Percentiles rank a stretch among this genome's conserved stretches.
phyloP scores from a whole-genome alignment of 2,113 vertebrate genomes.

The Glareola pratincola region DNA sequence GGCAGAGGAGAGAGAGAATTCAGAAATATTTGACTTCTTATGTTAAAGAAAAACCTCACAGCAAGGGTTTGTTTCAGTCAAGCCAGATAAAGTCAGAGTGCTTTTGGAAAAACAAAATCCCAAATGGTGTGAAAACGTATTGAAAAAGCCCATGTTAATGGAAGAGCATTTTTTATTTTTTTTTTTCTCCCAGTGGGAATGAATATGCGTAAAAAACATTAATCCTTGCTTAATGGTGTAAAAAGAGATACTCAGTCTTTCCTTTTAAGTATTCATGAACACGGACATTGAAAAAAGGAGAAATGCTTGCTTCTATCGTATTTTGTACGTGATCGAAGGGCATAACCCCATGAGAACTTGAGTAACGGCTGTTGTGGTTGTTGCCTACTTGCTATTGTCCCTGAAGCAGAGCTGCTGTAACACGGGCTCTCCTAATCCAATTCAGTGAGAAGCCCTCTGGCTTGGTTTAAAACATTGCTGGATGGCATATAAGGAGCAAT shows the following conservation, averaged over 20 bases:
- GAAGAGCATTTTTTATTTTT: not conserved
- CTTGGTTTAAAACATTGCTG: not conserved
- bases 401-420: not conserved
- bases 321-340: not conserved
- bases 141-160: not conserved
- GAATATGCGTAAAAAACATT: not conserved
- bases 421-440: not conserved
- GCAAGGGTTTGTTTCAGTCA: not conserved
- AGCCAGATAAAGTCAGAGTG: not conserved
- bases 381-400: not conserved
- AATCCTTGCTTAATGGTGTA: conserved; percentile 19
- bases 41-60: not conserved
- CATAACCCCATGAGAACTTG: not conserved
- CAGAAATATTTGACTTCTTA: not conserved
- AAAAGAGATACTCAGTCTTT: conserved; percentile 1
- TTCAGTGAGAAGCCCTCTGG: not conserved
- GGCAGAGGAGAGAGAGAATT: not conserved
- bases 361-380: fast-evolving
- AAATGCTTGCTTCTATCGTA: not conserved
- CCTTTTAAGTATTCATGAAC: not conserved
- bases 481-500: not conserved
- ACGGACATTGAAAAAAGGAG: not conserved
- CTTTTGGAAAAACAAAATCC: not conserved
- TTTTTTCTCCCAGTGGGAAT: not conserved
- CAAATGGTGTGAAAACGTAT: not conserved